Evolutionary conservation across 2,888 invertebrate species (phyloP).

Genomic region (Papilio protenor): DNA sequence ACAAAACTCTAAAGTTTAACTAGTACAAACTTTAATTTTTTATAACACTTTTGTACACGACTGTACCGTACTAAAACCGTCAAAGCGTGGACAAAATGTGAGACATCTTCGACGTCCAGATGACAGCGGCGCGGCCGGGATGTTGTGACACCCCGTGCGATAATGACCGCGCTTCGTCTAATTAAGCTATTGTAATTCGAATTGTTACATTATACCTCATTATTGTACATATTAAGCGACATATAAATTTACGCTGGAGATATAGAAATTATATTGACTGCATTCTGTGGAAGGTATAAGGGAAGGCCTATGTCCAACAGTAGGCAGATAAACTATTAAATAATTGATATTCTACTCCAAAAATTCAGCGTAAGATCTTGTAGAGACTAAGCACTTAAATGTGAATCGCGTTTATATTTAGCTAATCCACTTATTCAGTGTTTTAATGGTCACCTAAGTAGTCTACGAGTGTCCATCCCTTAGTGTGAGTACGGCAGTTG

Average conservation of each 20-base stretch:
- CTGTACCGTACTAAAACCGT: slow-evolving; percentile 60
- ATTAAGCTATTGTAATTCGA: slow-evolving; percentile 73
- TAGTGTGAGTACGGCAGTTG: neutral
- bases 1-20: too few species aligned
- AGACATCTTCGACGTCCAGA: slow-evolving; percentile 73
- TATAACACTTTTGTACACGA: slow-evolving; percentile 35
- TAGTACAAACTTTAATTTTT: neutral
- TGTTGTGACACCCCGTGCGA: slow-evolving; percentile 77
- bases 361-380: neutral
- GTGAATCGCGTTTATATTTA: neutral
- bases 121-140: slow-evolving; percentile 66
- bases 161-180: slow-evolving; percentile 71
- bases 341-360: neutral
- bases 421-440: neutral
- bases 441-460: neutral
- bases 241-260: neutral
- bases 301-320: too few species aligned
- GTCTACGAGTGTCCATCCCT: neutral
- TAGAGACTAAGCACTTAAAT: neutral
- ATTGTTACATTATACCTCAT: slow-evolving; percentile 66
- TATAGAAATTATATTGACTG: neutral
- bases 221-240: neutral
- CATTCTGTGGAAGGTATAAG: too few species aligned
- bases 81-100: slow-evolving; percentile 54
- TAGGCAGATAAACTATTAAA: neutral